Conservation (phyloP, 2,888 invertebrate species). For the Xiphydria camelus region DNA sequence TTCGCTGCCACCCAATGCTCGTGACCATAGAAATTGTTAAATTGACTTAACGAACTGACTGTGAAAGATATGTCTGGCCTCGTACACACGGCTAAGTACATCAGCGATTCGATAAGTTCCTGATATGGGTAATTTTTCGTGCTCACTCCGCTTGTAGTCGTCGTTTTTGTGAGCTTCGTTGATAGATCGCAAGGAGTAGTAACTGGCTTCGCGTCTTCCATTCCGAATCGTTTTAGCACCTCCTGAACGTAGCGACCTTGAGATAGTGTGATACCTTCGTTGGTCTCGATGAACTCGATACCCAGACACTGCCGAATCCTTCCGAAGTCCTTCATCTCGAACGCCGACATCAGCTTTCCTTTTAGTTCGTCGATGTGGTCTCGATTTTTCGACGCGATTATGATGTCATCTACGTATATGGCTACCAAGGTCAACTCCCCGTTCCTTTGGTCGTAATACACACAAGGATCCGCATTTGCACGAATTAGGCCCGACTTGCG, state of each 20-base stretch:
- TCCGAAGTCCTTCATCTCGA: conserved; percentile 7
- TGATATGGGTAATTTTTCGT: conserved; percentile 3
- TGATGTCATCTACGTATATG: conserved; percentile 13
- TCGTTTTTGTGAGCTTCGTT: too few relatives aligned
- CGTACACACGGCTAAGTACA: conserved; percentile 13
- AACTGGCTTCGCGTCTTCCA: conserved; percentile 10
- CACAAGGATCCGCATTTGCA: conserved; percentile 1
- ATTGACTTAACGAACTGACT: conserved; percentile 8
- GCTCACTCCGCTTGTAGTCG: conserved; percentile 1
- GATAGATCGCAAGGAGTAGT: conserved; percentile 1
- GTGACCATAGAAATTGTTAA: conserved; percentile 15
- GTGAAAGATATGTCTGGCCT: conserved; percentile 15
- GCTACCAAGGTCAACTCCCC: not conserved
- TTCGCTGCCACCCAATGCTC: conserved; percentile 32
- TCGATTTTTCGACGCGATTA: conserved; percentile 3
- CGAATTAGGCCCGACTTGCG: conserved; percentile 2
- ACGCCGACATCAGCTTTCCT: not conserved
- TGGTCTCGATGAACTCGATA: conserved; percentile 3
- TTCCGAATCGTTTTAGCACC: conserved; percentile 1
- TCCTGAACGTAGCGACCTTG: conserved; percentile 1
- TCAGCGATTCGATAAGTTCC: conserved; percentile 12
- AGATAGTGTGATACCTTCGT: not conserved
- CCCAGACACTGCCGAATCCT: conserved; percentile 3
- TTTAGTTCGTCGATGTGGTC: not conserved
- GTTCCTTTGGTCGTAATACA: not conserved